These are phyloP conservation scores for Poliocrania exsul DNA, from an alignment of 2,797 vertebrate genomes.

Conservation along the genomic window DNA sequence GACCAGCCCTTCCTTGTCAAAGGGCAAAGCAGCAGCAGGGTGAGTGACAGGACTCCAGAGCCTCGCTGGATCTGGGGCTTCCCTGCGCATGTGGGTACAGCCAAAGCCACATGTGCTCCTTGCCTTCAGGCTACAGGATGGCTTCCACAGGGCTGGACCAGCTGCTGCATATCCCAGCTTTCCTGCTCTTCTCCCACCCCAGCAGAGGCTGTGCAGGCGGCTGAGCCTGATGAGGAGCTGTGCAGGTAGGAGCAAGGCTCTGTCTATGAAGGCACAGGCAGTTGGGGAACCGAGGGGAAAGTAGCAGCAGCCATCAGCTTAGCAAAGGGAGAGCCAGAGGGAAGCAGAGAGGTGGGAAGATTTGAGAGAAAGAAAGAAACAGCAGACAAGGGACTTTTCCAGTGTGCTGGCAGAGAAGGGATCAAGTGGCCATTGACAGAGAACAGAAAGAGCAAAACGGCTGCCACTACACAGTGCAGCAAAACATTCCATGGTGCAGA, in stretches of 20 bases:
- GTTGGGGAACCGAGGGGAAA: neutral
- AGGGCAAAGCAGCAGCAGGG: neutral
- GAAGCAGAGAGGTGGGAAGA: neutral
- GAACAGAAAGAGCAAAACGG: neutral
- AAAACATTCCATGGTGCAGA: neutral
- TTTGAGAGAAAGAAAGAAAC: neutral
- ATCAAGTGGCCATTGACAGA: neutral
- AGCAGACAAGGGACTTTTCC: neutral
- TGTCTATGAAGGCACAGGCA: neutral
- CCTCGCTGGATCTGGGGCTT: neutral
- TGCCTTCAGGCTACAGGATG: neutral
- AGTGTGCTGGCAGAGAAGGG: neutral
- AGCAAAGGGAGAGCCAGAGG: neutral
- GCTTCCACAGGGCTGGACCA: neutral
- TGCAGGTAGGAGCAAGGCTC: neutral
- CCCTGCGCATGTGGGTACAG: neutral
- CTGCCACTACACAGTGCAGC: neutral
- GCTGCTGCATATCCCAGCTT: neutral
- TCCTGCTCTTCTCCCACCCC: neutral
- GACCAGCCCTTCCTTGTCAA: neutral
- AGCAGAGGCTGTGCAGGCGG: neutral
- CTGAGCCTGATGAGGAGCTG: accelerated
- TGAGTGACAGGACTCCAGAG: neutral
- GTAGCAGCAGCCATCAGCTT: neutral
- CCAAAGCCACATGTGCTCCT: accelerated